Evolutionary conservation across 1,140 invertebrate genomes (phyloP).

Genomic region (Lepidurus couesii): DNA sequence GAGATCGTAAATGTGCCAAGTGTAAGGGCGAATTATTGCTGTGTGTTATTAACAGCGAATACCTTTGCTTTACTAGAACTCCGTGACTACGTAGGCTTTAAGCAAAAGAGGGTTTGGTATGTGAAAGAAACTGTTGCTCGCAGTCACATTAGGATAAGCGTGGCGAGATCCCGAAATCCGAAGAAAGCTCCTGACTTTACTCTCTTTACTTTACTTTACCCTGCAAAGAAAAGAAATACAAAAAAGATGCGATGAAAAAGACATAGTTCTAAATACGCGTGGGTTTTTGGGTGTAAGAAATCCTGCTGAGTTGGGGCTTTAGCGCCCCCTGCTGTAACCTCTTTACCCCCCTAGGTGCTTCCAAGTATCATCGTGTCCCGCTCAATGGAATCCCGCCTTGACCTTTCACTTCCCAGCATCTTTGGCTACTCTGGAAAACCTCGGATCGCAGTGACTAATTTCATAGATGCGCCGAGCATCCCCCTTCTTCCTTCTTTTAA

Average conservation of each 20-base stretch:
- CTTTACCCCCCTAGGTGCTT: conserved; percentile 16
- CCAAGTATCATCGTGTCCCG: conserved; percentile 6
- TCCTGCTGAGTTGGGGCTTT: background rate
- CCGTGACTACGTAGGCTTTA: background rate
- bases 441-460: background rate
- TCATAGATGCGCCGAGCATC: background rate
- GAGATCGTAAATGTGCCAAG: background rate
- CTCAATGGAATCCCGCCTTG: conserved; percentile 4
- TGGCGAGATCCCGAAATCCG: too few species aligned
- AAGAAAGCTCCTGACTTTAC: too few species aligned
- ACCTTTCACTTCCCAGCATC: conserved; percentile 1
- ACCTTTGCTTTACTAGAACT: background rate
- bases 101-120: background rate
- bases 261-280: background rate
- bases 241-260: background rate
- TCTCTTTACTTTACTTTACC: too few species aligned
- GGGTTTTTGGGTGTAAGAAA: background rate
- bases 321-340: background rate
- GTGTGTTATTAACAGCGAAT: conserved; percentile 11
- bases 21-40: background rate
- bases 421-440: background rate
- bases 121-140: too few species aligned
- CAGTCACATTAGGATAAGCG: too few species aligned
- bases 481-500: background rate
- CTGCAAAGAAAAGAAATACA: too few species aligned